Percentiles rank a stretch among this genome's conserved stretches.
These are phyloP conservation scores for Harlomillsia oculata DNA, from an alignment of 1,140 invertebrate species.

Conservation along the genomic window DNA sequence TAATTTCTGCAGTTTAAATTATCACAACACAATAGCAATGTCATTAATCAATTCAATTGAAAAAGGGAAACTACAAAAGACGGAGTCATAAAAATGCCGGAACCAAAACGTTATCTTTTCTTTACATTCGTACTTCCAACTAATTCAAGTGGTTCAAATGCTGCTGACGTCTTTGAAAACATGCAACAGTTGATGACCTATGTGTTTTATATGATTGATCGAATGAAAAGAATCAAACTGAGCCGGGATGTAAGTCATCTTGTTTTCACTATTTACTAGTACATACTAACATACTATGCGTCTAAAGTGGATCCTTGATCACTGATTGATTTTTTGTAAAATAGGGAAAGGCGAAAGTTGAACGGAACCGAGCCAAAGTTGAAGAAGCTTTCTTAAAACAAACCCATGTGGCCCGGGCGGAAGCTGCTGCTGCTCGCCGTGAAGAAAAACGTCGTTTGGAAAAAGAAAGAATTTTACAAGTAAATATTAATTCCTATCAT, in stretches of 20 bases:
- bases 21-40: conserved; percentile 1
- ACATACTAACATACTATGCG: too few relatives aligned
- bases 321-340: neutral
- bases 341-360: conserved; percentile 75
- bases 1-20: too few relatives aligned
- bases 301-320: too few relatives aligned
- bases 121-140: conserved; percentile 70
- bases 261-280: neutral
- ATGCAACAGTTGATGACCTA: conserved; percentile 72
- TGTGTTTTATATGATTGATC: conserved; percentile 85
- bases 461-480: conserved; percentile 68
- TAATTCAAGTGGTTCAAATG: conserved; percentile 49
- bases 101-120: conserved; percentile 68
- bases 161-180: conserved; percentile 55
- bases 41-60: neutral
- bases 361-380: conserved; percentile 82
- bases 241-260: conserved; percentile 68
- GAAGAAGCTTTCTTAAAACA: conserved; percentile 87
- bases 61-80: conserved; percentile 46
- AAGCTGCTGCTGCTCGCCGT: conserved; percentile 69
- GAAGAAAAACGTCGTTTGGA: conserved; percentile 81
- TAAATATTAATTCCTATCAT: conserved; percentile 27
- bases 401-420: conserved; percentile 80
- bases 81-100: conserved; percentile 48
- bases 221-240: conserved; percentile 75